phyloP scores from a whole-genome alignment of 2,797 vertebrate species.

The Smutsia temminckii region DNA sequence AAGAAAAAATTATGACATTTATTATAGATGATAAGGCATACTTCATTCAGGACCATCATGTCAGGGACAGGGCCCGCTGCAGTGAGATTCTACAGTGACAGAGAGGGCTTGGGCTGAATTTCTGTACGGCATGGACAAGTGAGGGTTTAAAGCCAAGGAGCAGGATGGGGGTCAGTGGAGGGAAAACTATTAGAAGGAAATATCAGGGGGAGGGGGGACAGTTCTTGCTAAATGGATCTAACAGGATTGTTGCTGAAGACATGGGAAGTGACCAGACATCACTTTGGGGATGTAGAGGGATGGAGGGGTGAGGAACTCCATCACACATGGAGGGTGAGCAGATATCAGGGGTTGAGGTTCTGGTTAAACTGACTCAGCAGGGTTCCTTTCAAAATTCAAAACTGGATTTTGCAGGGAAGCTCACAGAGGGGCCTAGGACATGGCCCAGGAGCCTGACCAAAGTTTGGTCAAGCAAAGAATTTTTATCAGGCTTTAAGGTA shows the following conservation, averaged over 20 bases:
- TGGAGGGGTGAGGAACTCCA: neutral
- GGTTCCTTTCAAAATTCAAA: neutral
- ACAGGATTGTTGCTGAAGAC: neutral
- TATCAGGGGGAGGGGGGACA: fast-evolving
- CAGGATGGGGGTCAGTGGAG: neutral
- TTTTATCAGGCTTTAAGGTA: neutral
- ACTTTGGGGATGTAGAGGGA: neutral
- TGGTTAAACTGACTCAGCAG: neutral
- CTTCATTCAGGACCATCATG: neutral
- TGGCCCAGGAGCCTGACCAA: neutral
- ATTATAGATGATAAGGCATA: neutral
- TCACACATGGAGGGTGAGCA: neutral
- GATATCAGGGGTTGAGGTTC: neutral
- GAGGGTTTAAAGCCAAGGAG: neutral
- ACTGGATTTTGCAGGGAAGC: neutral
- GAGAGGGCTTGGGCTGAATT: neutral
- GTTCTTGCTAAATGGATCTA: neutral
- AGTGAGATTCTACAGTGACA: neutral
- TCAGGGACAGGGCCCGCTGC: too few species aligned
- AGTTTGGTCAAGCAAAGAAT: neutral
- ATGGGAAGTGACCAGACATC: neutral
- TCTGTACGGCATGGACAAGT: neutral
- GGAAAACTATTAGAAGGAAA: neutral
- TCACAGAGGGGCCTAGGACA: neutral
- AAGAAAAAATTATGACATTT: neutral